These are phyloP conservation scores for Pocillopora grandis DNA, from an alignment of 92 coral and sea anemone genomes.

Conservation along the genomic window DNA sequence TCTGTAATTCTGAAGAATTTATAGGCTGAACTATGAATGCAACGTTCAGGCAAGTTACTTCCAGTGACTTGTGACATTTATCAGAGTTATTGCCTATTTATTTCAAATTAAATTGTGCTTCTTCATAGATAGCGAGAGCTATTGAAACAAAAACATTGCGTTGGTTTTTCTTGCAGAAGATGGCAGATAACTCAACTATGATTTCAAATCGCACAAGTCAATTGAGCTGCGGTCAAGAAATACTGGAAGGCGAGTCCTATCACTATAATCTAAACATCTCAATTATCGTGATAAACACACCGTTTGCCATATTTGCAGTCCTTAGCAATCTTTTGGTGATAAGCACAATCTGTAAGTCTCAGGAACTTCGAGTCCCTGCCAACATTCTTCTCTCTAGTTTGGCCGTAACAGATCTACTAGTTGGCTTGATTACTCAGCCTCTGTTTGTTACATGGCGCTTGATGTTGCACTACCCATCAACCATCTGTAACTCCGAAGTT, in stretches of 20 bases:
- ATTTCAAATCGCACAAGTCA: neutral
- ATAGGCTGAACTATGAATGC: no score
- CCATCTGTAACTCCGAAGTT: slow-evolving; percentile 41
- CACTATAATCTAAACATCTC: slow-evolving; percentile 47
- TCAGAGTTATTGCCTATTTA: no score
- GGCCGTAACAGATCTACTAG: slow-evolving; percentile 55
- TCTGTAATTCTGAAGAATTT: no score
- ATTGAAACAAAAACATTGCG: no score
- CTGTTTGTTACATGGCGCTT: slow-evolving; percentile 59
- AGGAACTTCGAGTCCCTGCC: slow-evolving; percentile 52
- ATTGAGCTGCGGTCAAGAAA: neutral
- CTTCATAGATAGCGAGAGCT: no score
- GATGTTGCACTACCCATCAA: slow-evolving; percentile 48
- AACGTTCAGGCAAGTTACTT: no score
- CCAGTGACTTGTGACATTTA: no score
- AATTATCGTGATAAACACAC: slow-evolving; percentile 51
- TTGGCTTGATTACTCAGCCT: slow-evolving; percentile 56
- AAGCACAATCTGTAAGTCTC: slow-evolving; percentile 21
- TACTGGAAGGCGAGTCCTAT: slow-evolving; percentile 18
- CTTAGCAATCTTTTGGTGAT: slow-evolving; percentile 37
- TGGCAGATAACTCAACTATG: slow-evolving; percentile 20
- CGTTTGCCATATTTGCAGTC: slow-evolving; percentile 56
- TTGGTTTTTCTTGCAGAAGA: slow-evolving; percentile 4
- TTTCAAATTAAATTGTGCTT: no score
- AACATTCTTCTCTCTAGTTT: slow-evolving; percentile 53